phyloP scores from a whole-genome alignment of 2,797 vertebrate genomes.

The Darevskia mixta region DNA sequence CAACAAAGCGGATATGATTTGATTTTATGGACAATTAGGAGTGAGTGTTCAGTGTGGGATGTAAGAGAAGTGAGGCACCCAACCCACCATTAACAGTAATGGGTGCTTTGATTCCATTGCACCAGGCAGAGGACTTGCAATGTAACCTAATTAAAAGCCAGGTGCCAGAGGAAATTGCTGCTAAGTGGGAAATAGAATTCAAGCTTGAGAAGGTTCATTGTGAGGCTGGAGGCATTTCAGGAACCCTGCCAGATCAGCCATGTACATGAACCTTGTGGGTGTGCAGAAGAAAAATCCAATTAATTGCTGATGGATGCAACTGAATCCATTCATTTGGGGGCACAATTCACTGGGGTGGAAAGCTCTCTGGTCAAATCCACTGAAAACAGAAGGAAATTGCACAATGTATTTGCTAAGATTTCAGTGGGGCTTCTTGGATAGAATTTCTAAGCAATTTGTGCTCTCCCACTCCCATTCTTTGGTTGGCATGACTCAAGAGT shows the following conservation, averaged over 20 bases:
- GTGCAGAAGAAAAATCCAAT: not conserved
- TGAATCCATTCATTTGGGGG: constrained; percentile 12
- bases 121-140: constrained; percentile 25
- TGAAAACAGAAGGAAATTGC: not conserved
- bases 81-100: constrained; percentile 56
- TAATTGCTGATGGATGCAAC: constrained; percentile 14
- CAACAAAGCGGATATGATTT: constrained; percentile 51
- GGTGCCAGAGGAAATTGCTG: constrained; percentile 25
- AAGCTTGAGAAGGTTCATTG: constrained; percentile 23
- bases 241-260: not conserved
- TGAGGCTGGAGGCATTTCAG: constrained; percentile 15
- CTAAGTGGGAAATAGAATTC: not conserved
- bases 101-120: constrained; percentile 43
- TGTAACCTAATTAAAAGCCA: constrained; percentile 44
- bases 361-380: not conserved
- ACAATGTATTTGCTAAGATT: not conserved
- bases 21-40: constrained; percentile 48
- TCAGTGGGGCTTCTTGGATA: not conserved
- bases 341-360: not conserved
- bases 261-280: not conserved
- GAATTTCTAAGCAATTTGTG: not conserved
- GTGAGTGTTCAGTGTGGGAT: constrained; percentile 37
- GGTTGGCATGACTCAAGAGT: not conserved
- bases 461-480: not conserved
- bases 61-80: constrained; percentile 38